Percentiles rank a stretch among this genome's conserved stretches.
Conservation (phyloP, 1,140 invertebrate genomes). For the Platyura marginata region DNA sequence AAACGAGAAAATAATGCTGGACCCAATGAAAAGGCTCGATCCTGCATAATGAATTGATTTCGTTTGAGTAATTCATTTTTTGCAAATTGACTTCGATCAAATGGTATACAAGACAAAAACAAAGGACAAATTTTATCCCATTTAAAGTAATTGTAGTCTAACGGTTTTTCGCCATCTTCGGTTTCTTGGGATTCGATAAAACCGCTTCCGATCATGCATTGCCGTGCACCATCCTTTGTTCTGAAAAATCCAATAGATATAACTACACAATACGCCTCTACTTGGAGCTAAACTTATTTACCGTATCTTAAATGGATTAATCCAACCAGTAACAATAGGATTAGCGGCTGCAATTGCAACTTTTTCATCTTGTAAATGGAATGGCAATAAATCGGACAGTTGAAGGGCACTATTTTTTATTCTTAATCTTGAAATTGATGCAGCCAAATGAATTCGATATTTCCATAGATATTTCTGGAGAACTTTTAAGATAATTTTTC, state of each 20-base stretch:
- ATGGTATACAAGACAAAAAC: slow-evolving; percentile 42
- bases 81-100: slow-evolving; percentile 16
- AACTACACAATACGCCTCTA: too few species aligned
- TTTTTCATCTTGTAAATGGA: slow-evolving; percentile 43
- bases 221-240: slow-evolving; percentile 13
- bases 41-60: slow-evolving; percentile 31
- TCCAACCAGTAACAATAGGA: slow-evolving; percentile 49
- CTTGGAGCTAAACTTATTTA: slow-evolving; percentile 25
- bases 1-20: slow-evolving; percentile 48
- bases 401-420: slow-evolving; percentile 48
- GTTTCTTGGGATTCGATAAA: slow-evolving; percentile 16
- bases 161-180: slow-evolving; percentile 11
- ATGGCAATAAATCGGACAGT: slow-evolving; percentile 42
- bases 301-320: slow-evolving; percentile 51
- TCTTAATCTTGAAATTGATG: slow-evolving; percentile 45
- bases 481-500: slow-evolving; percentile 6
- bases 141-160: slow-evolving; percentile 33
- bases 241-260: slow-evolving; percentile 5
- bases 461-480: slow-evolving; percentile 41
- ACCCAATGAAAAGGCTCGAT: slow-evolving; percentile 53
- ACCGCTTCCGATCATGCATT: slow-evolving; percentile 12
- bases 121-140: slow-evolving; percentile 52
- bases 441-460: slow-evolving; percentile 41
- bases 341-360: slow-evolving; percentile 35
- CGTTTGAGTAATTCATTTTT: slow-evolving; percentile 32